Conservation (phyloP, 1,140 invertebrate species). For the Drosophila orena region DNA sequence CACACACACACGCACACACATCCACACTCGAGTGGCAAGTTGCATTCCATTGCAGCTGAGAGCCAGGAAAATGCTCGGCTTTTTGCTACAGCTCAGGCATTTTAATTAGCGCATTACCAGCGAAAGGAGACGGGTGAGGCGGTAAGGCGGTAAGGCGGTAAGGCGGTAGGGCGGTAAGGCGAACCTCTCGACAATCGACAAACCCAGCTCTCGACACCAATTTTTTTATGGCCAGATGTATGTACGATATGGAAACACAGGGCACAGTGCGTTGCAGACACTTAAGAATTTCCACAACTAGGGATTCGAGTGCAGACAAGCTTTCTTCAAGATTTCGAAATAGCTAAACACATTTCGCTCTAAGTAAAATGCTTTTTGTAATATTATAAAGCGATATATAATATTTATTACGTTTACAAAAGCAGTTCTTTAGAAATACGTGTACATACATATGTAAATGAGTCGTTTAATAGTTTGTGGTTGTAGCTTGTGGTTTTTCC, state of each 20-base stretch:
- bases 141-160: too few species aligned
- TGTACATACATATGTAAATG: background rate
- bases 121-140: conserved; percentile 1
- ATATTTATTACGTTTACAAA: too few species aligned
- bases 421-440: too few species aligned
- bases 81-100: conserved; percentile 34
- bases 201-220: conserved; percentile 49
- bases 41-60: conserved; percentile 22
- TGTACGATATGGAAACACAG: conserved; percentile 8
- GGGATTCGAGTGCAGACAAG: background rate
- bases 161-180: conserved; percentile 3
- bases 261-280: background rate
- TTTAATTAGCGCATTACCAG: conserved; percentile 75
- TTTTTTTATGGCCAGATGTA: conserved; percentile 38
- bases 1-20: background rate
- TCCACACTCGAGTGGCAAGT: conserved; percentile 14
- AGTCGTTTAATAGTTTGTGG: background rate
- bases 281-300: background rate
- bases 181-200: conserved; percentile 46
- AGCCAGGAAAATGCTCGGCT: conserved; percentile 10
- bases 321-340: too few species aligned
- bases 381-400: too few species aligned
- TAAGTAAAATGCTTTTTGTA: too few species aligned
- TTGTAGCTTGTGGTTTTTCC: background rate
- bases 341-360: too few species aligned